Base-by-base conservation (phyloP, 2,113 vertebrate species). In the Hypanus sabinus region DNA sequence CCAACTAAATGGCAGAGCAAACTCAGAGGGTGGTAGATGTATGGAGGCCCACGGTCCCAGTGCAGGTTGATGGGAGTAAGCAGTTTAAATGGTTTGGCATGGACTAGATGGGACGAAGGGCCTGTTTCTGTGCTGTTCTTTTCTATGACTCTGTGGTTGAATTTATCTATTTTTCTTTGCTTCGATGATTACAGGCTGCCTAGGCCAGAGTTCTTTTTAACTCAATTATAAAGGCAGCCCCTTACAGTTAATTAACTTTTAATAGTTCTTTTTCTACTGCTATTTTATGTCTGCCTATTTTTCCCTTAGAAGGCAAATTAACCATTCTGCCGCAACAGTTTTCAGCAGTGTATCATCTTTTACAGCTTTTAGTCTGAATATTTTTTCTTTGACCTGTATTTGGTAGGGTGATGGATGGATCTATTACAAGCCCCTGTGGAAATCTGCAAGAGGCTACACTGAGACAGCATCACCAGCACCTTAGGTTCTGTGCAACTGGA, bases 371-470 rank as follows among this genome's bases (percentile, higher is more conserved):
- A 90, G 33, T 20, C 33, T 65, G 33, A 90, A 90, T 7, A n/a
- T 73, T 33, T 14, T 46, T 75, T 76, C 22, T 90, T 46, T 80
- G 46, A 83, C 1, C 94, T 60, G 24, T n/a, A 88, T 80, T 60
- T 4, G 94, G 24, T 24, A 99, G 99, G 99, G 98, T 80, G 99
- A 99, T 92, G 97, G 97, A 95, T 99, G 98, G 99, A 94, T 98
- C 94, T 99, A 99, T 96, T 96, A 98, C 95, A 98, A 98, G 95
- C 98, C 98, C 5, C 98, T 99, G 76, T 99, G 98, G 98, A 99
- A 98, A 95, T 96, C 94, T 14, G 62, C 85, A 0, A 73, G n/a
- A 46, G 94, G 68, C 18, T 95, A 71, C 62, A 93, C 94, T 94
- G 95, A 97, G 94, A 94, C 95, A n/a, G 94, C 95, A 95, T 96